phyloP scores from a whole-genome alignment of 2,113 vertebrate genomes.

The Pogonocichla stellata region DNA sequence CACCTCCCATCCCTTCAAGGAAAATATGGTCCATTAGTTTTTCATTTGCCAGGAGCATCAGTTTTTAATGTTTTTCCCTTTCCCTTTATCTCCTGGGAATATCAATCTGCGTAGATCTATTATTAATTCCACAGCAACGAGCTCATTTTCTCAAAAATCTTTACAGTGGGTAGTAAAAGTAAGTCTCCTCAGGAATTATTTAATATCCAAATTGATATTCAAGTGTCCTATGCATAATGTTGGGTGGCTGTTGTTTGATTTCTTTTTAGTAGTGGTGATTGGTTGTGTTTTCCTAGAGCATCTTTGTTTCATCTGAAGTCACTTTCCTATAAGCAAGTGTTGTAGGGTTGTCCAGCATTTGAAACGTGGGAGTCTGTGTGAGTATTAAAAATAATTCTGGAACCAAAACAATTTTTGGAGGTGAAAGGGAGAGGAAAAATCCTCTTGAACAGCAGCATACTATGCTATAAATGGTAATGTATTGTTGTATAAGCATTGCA shows the following conservation, averaged over 20 bases:
- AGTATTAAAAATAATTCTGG: neutral
- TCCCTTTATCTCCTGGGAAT: constrained; percentile 22
- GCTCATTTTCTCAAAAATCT: neutral
- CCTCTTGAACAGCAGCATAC: neutral
- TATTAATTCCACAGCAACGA: neutral
- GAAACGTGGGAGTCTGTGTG: neutral
- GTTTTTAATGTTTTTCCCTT: constrained; percentile 24
- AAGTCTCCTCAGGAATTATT: neutral
- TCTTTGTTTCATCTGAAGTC: neutral
- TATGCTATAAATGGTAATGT: neutral
- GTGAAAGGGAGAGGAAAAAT: neutral
- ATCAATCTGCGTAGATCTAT: constrained; percentile 32
- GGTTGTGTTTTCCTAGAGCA: neutral
- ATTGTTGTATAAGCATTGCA: neutral
- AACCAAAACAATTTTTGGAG: neutral
- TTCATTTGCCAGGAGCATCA: constrained; percentile 37
- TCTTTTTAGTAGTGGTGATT: neutral
- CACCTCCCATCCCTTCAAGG: neutral
- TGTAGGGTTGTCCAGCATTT: neutral
- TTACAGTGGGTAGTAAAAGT: neutral
- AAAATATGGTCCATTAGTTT: constrained; percentile 19
- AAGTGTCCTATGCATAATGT: no score
- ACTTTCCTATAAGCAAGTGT: neutral
- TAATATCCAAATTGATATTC: neutral
- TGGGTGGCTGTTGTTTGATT: neutral